Conservation (phyloP, 2,888 invertebrate species). For the Steinernema hermaphroditum region DNA sequence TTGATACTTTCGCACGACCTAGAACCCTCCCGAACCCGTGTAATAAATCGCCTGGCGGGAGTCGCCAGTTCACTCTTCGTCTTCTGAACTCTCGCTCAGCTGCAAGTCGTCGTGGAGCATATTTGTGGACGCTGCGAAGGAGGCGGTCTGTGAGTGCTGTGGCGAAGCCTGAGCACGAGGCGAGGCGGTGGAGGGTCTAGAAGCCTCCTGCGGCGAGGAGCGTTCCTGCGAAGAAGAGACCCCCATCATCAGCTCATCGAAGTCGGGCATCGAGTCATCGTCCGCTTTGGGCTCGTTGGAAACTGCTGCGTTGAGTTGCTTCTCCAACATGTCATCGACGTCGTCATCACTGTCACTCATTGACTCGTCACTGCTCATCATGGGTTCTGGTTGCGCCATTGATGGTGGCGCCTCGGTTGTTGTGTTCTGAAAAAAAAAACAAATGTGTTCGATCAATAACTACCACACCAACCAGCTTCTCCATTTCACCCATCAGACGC, state of each 20-base stretch:
- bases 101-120: constrained; percentile 42
- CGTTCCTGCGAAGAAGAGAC: neutral
- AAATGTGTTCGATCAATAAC: too few species aligned
- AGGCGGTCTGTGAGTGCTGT: neutral
- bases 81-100: constrained; percentile 50
- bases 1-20: too few species aligned
- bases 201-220: neutral
- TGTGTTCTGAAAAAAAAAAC: too few species aligned
- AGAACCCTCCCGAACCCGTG: too few species aligned
- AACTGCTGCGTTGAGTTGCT: constrained; percentile 8
- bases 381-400: neutral
- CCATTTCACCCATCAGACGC: constrained; percentile 27
- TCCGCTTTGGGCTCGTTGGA: neutral
- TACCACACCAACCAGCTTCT: constrained; percentile 32
- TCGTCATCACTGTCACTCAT: constrained; percentile 25
- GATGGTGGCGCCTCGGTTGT: neutral
- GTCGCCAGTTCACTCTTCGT: constrained; percentile 37
- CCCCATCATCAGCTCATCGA: neutral
- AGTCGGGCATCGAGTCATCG: constrained; percentile 19
- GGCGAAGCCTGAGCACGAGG: neutral
- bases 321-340: constrained; percentile 6
- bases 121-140: constrained; percentile 31
- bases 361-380: constrained; percentile 10
- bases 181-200: neutral
- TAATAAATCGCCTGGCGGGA: too few species aligned